A percentile compares a stretch with the other conserved stretches of the same genome.
Evolutionary conservation across 2,797 vertebrate species (phyloP).

Genomic region (Anisognathus igniventris): DNA sequence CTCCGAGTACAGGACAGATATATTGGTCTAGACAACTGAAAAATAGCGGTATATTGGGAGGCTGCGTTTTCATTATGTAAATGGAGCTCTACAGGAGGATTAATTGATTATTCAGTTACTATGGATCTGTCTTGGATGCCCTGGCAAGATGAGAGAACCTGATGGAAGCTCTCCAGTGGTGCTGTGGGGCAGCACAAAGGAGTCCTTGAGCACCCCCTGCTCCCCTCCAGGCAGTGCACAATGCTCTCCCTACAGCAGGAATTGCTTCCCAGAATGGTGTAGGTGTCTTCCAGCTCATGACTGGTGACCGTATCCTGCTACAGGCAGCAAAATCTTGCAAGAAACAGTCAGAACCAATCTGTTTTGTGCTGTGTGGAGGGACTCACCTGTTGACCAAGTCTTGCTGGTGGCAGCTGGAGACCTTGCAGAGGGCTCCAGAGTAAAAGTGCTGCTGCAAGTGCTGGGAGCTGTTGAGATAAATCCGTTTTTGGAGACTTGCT

Average conservation of each 20-base stretch:
- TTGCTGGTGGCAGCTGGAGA: neutral
- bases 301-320: neutral
- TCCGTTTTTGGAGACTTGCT: neutral
- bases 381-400: neutral
- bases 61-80: constrained; percentile 78
- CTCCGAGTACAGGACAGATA: constrained; percentile 61
- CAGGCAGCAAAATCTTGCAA: neutral
- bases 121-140: constrained; percentile 64
- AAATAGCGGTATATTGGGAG: constrained; percentile 67
- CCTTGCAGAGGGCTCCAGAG: neutral
- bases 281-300: neutral
- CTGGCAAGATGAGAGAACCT: constrained; percentile 64
- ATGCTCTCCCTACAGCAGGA: neutral
- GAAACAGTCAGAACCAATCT: neutral
- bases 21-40: constrained; percentile 75
- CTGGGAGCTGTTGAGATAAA: neutral
- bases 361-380: neutral
- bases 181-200: constrained; percentile 12
- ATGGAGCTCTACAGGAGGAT: constrained; percentile 72
- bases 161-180: constrained; percentile 51
- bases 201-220: neutral
- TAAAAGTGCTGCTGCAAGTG: neutral
- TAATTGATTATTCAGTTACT: constrained; percentile 78
- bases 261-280: neutral
- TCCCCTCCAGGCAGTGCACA: neutral